Evolutionary conservation across 2,888 invertebrate species (phyloP).

Genomic region (Zhengitettix transpicula): DNA sequence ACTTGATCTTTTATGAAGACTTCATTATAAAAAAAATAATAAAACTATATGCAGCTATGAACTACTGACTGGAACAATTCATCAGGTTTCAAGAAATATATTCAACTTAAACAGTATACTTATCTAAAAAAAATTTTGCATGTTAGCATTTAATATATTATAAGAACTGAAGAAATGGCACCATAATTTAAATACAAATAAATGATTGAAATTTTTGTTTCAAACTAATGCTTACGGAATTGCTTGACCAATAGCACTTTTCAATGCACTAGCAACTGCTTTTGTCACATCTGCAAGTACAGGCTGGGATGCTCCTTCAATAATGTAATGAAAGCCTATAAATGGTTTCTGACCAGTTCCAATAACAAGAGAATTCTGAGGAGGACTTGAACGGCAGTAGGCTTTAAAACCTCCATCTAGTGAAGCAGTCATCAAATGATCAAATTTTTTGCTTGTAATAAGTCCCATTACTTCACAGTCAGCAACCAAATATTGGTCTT

Average conservation of each 20-base stretch:
- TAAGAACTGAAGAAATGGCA: too few relatives aligned
- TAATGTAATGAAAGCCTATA: conserved; percentile 74
- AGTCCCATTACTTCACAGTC: conserved; percentile 66
- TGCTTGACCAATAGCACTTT: conserved; percentile 39
- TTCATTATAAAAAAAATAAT: too few relatives aligned
- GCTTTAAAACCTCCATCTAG: conserved; percentile 56
- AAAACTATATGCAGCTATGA: too few relatives aligned
- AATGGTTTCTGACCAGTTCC: conserved; percentile 70
- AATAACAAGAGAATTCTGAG: conserved; percentile 57
- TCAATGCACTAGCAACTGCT: conserved; percentile 76
- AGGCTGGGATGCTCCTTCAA: conserved; percentile 72
- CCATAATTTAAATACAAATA: too few relatives aligned
- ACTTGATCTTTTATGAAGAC: neutral
- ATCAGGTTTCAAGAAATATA: too few relatives aligned
- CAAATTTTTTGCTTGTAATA: conserved; percentile 59
- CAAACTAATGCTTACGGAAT: conserved; percentile 44
- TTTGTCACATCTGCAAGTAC: conserved; percentile 81
- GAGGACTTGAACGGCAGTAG: conserved; percentile 51
- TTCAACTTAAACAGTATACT: too few relatives aligned
- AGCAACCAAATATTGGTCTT: conserved; percentile 51
- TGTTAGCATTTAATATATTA: too few relatives aligned
- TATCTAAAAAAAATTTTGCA: too few relatives aligned
- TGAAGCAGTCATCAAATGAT: conserved; percentile 70
- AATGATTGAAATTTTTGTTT: too few relatives aligned
- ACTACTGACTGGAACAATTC: too few relatives aligned